Evolutionary conservation across 2,888 invertebrate genomes (phyloP).

Genomic region (Ectemnius lituratus): DNA sequence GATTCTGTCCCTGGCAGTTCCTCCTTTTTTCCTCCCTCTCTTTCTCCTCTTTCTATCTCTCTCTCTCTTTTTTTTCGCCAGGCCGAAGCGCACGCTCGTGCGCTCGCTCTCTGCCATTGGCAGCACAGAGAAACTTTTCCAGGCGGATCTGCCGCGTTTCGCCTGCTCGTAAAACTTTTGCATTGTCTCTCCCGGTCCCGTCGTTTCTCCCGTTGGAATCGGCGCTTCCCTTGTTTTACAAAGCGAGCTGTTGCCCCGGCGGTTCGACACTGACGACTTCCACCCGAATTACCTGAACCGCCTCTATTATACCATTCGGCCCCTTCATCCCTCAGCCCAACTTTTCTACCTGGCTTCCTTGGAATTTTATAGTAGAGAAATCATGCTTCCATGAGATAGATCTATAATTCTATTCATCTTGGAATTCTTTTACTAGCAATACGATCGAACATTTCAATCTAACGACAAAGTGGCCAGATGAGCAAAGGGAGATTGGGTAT

Average conservation of each 20-base stretch:
- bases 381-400: too few relatives aligned
- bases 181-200: conserved; percentile 48
- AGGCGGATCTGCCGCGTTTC: conserved; percentile 36
- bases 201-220: conserved; percentile 21
- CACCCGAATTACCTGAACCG: conserved; percentile 35
- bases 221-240: conserved; percentile 30
- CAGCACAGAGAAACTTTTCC: conserved; percentile 49
- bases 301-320: not conserved
- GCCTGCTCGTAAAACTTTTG: conserved; percentile 59
- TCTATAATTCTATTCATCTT: too few relatives aligned
- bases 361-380: too few relatives aligned
- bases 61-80: not conserved
- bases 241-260: conserved; percentile 23
- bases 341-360: too few relatives aligned
- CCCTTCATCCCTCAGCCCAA: too few relatives aligned
- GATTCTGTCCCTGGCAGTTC: conserved; percentile 44
- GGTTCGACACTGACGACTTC: conserved; percentile 25
- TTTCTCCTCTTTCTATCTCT: too few relatives aligned
- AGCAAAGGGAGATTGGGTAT: too few relatives aligned
- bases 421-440: too few relatives aligned
- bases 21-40: conserved; percentile 8
- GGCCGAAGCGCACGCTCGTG: not conserved
- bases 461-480: too few relatives aligned
- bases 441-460: too few relatives aligned
- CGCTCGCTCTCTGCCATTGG: conserved; percentile 30